Conservation (phyloP, 2,888 invertebrate species). For the Dioctria rufipes region DNA sequence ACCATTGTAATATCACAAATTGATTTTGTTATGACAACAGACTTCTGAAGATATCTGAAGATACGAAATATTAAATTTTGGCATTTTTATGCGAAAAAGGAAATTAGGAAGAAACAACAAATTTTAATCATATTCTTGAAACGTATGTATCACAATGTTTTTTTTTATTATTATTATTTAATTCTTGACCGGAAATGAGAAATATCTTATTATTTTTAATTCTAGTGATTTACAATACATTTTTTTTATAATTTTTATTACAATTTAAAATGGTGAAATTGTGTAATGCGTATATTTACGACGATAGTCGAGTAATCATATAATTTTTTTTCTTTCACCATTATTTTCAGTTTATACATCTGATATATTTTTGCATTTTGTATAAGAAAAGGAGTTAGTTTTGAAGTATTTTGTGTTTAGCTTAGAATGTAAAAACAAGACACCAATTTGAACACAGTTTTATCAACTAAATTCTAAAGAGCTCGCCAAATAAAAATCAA, state of each 20-base stretch:
- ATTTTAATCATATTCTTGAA: conserved; percentile 22
- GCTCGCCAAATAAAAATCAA: no score
- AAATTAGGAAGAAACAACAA: conserved; percentile 19
- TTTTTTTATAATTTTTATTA: conserved; percentile 20
- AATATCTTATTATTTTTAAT: conserved; percentile 33
- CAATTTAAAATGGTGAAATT: conserved; percentile 22
- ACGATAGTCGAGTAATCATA: no score
- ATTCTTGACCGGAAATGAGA: conserved; percentile 2
- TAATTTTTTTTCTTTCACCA: conserved; percentile 5
- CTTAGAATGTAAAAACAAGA: background rate
- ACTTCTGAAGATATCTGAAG: background rate
- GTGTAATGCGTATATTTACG: conserved; percentile 8
- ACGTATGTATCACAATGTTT: conserved; percentile 1
- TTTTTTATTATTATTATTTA: background rate
- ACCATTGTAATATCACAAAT: conserved; percentile 41
- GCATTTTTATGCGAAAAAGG: conserved; percentile 18
- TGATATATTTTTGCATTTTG: background rate
- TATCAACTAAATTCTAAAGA: no score
- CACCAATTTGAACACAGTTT: no score
- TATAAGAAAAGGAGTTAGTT: background rate
- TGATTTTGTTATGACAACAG: conserved; percentile 28
- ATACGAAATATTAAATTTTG: conserved; percentile 17
- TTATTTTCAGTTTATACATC: background rate
- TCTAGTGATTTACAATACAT: background rate
- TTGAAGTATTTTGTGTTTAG: conserved; percentile 7